These are phyloP conservation scores for Sesamia inferens DNA, from an alignment of 2,888 invertebrate genomes.

Conservation along the genomic window DNA sequence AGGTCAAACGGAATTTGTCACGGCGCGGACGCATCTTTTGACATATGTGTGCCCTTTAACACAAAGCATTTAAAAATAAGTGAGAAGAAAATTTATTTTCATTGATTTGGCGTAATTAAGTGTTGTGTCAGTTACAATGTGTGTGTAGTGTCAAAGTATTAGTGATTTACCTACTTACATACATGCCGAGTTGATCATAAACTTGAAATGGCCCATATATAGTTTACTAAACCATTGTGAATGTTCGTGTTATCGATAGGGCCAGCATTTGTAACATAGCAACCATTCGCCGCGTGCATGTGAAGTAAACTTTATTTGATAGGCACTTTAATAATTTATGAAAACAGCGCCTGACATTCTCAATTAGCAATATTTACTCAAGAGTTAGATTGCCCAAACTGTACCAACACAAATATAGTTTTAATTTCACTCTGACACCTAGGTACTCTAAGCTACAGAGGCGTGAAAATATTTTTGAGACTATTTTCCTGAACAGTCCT, in stretches of 20 bases:
- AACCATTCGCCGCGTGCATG: constrained; percentile 3
- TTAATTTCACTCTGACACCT: background rate
- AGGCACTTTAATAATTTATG: constrained; percentile 10
- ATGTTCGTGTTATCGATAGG: background rate
- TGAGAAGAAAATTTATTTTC: constrained; percentile 16
- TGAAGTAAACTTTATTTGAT: constrained; percentile 1
- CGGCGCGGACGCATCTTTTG: constrained; percentile 59
- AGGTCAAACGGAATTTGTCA: constrained; percentile 69
- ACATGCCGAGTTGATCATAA: background rate
- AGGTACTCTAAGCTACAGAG: background rate
- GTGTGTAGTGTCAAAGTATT: constrained; percentile 22
- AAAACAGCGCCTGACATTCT: constrained; percentile 4
- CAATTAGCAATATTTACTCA: constrained; percentile 25
- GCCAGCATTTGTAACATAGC: constrained; percentile 19
- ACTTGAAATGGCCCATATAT: background rate
- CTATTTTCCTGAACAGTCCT: constrained; percentile 9
- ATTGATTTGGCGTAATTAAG: constrained; percentile 25
- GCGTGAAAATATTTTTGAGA: background rate
- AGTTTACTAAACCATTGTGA: background rate
- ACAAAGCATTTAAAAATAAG: constrained; percentile 40
- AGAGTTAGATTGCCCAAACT: background rate
- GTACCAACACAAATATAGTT: background rate
- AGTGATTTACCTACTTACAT: background rate
- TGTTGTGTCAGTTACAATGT: constrained; percentile 17
- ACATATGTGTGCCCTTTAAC: constrained; percentile 44